Percentiles rank a stretch among this genome's conserved stretches.
phyloP scores from a whole-genome alignment of 2,113 vertebrate genomes.

The Cyphomyrus discorhynchus region DNA sequence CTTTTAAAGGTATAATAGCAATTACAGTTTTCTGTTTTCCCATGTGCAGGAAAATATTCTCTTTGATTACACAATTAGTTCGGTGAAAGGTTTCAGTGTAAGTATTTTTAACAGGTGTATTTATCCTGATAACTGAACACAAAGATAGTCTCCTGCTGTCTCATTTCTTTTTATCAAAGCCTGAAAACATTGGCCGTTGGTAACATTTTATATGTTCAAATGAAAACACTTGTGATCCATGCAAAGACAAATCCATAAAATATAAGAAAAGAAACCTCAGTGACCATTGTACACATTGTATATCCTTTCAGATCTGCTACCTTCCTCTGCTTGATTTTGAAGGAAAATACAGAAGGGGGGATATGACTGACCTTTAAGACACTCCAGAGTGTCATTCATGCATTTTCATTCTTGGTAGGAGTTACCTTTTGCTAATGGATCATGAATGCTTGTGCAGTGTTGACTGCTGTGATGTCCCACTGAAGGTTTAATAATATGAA shows the following conservation, averaged over 20 bases:
- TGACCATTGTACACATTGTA: not conserved
- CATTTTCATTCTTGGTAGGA: constrained; percentile 8
- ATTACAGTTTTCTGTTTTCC: not conserved
- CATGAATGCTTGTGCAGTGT: not conserved
- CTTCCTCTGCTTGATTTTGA: not conserved
- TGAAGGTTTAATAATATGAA: not conserved
- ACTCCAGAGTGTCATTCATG: not conserved
- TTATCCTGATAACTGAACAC: not conserved
- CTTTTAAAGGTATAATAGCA: not conserved
- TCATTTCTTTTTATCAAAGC: not conserved
- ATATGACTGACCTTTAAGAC: constrained; percentile 4
- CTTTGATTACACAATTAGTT: not conserved
- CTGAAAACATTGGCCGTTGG: not conserved
- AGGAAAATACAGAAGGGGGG: not conserved
- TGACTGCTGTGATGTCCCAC: constrained; percentile 2
- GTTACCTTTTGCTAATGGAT: constrained; percentile 15
- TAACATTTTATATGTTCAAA: not conserved
- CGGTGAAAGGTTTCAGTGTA: not conserved
- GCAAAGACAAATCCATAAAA: not conserved
- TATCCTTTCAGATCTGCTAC: not conserved
- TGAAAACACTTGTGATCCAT: not conserved
- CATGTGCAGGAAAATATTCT: not conserved
- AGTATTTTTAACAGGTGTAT: not conserved
- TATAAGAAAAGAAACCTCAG: not conserved
- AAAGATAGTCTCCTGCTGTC: not conserved